Evolutionary conservation across 2,113 vertebrate species (phyloP).

Genomic region (Antechinus stuartii): DNA sequence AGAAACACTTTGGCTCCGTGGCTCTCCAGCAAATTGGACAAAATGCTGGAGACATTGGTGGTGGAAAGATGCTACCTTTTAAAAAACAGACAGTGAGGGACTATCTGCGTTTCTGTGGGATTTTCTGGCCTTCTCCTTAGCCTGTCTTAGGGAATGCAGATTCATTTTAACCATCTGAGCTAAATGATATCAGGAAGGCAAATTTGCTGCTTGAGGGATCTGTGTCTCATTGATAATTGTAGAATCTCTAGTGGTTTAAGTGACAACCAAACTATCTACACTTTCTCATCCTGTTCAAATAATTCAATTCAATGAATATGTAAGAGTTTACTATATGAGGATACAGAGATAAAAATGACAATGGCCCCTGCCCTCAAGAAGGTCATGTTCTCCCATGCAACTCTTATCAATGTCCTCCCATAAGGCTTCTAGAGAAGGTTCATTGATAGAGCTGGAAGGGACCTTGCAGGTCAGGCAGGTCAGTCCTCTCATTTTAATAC

Average conservation of each 20-base stretch:
- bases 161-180: not conserved
- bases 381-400: not conserved
- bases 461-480: not conserved
- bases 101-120: not conserved
- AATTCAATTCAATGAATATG: not conserved
- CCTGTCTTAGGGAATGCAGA: not conserved
- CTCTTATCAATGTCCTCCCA: not conserved
- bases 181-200: not conserved
- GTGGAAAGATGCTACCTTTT: not conserved
- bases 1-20: slow-evolving; percentile 31
- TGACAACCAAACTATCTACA: not conserved
- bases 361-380: not conserved
- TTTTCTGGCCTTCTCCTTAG: not conserved
- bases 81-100: not conserved
- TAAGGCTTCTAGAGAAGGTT: not conserved
- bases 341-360: not conserved
- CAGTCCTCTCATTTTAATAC: not conserved
- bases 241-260: not conserved
- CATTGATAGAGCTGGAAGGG: not conserved
- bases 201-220: not conserved
- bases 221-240: not conserved
- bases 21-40: slow-evolving; percentile 41
- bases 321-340: not conserved
- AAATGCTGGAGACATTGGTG: not conserved
- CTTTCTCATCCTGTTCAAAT: not conserved